Percentiles rank a stretch among this genome's conserved stretches.
These are phyloP conservation scores for Allophyes oxyacanthae DNA, from an alignment of 2,888 invertebrate genomes.

Conservation along the genomic window DNA sequence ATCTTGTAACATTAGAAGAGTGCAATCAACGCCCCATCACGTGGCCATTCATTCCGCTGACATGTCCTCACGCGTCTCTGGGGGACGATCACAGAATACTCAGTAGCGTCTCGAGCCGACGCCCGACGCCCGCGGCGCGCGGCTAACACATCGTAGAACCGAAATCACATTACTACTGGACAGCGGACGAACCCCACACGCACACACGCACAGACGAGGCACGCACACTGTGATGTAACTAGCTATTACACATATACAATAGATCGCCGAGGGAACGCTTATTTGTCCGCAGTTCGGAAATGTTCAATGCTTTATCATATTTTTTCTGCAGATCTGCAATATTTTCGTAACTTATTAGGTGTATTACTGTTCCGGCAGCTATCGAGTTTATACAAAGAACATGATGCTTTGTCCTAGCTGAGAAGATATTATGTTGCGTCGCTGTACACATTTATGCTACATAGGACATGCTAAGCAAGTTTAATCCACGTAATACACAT, in stretches of 20 bases:
- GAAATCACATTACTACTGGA: constrained; percentile 4
- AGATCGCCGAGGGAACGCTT: background rate
- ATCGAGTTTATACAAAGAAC: background rate
- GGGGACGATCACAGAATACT: no score
- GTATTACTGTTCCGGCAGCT: background rate
- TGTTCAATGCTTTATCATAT: constrained; percentile 12
- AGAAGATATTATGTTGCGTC: no score
- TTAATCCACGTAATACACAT: no score
- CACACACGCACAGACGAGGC: background rate
- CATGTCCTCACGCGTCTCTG: no score
- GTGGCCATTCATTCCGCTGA: no score
- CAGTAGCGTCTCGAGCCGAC: no score
- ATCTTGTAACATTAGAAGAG: no score
- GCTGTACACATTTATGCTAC: no score
- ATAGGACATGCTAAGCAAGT: no score
- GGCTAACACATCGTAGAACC: constrained; percentile 5
- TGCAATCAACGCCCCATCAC: no score
- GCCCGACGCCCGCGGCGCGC: background rate
- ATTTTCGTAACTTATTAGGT: constrained; percentile 21
- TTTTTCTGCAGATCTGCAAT: constrained; percentile 25
- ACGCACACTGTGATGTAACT: background rate
- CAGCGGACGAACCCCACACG: constrained; percentile 5
- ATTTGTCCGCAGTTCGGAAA: constrained; percentile 9
- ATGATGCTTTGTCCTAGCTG: no score
- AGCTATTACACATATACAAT: background rate